phyloP scores from a whole-genome alignment of 1,140 invertebrate species.

The Zaprionus inermis region DNA sequence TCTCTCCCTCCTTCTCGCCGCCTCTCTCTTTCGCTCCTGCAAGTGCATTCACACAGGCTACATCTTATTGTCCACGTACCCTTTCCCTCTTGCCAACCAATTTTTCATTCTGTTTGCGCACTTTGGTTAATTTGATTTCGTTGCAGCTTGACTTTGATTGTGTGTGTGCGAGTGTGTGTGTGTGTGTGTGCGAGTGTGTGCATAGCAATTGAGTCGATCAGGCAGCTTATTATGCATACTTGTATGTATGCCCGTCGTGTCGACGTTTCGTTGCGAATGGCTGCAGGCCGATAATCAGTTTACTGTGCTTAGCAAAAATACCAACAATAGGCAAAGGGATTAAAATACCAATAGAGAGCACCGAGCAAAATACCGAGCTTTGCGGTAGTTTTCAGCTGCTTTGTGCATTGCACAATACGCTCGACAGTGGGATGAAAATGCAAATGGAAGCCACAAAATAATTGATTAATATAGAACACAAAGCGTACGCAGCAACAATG shows the following conservation, averaged over 20 bases:
- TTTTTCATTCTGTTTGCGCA: slow-evolving; percentile 61
- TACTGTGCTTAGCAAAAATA: neutral
- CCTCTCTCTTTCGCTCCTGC: neutral
- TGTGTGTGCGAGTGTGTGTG: slow-evolving; percentile 24
- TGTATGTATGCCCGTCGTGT: slow-evolving; percentile 2
- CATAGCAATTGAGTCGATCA: slow-evolving; percentile 12
- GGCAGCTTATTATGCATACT: slow-evolving; percentile 1
- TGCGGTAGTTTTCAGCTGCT: neutral
- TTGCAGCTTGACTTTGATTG: slow-evolving; percentile 45
- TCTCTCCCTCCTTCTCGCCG: neutral
- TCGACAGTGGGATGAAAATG: neutral
- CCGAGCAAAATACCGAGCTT: neutral
- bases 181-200: slow-evolving; percentile 22
- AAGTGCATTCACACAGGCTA: slow-evolving; percentile 3
- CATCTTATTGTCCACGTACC: neutral
- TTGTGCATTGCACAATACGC: neutral
- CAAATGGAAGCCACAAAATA: neutral
- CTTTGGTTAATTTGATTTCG: slow-evolving; percentile 79
- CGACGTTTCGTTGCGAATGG: neutral
- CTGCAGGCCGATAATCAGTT: neutral
- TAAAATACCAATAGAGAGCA: neutral
- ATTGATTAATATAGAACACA: neutral
- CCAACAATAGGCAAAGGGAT: neutral
- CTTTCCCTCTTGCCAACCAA: slow-evolving; percentile 2
- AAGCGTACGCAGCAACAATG: neutral